Evolutionary conservation across 2,888 invertebrate species (phyloP).

Genomic region (Latrodectus elegans): DNA sequence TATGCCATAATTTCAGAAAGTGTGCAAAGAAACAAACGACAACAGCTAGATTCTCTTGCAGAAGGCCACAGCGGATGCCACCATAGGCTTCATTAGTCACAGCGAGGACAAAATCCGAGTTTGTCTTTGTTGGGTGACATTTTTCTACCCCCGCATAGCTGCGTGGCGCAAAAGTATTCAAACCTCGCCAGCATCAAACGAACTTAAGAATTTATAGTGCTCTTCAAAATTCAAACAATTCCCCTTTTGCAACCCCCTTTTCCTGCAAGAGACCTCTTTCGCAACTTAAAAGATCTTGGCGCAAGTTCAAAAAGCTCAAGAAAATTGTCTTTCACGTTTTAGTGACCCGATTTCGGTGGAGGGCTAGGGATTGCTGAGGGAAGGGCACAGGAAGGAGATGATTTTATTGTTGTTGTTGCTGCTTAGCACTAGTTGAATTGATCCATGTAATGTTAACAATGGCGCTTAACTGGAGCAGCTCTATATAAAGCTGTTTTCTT

Average conservation of each 20-base stretch:
- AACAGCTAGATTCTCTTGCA: too few species aligned
- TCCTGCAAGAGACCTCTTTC: slow-evolving; percentile 10
- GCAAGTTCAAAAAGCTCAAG: slow-evolving; percentile 44
- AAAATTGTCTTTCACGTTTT: slow-evolving; percentile 49
- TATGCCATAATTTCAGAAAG: too few species aligned
- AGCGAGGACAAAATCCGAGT: slow-evolving; percentile 17
- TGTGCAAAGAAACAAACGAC: too few species aligned
- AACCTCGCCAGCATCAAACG: slow-evolving; percentile 24
- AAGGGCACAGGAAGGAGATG: slow-evolving; percentile 28
- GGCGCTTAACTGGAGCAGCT: slow-evolving; percentile 45
- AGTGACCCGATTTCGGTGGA: slow-evolving; percentile 4
- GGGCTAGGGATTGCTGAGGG: background rate
- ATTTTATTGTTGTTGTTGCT: slow-evolving; percentile 1
- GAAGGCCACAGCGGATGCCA: slow-evolving; percentile 13
- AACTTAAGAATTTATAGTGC: slow-evolving; percentile 42
- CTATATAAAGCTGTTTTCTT: slow-evolving; percentile 20
- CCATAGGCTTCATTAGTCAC: slow-evolving; percentile 38
- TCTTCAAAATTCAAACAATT: slow-evolving; percentile 58
- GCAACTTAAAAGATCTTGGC: slow-evolving; percentile 53
- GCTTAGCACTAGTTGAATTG: slow-evolving; percentile 57
- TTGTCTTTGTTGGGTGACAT: too few species aligned
- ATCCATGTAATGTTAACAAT: slow-evolving; percentile 52
- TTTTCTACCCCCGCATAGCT: too few species aligned
- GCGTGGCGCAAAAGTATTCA: background rate
- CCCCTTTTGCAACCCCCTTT: background rate